Evolutionary conservation across 2,888 invertebrate genomes (phyloP).

Genomic region (Xanthia icteritia): DNA sequence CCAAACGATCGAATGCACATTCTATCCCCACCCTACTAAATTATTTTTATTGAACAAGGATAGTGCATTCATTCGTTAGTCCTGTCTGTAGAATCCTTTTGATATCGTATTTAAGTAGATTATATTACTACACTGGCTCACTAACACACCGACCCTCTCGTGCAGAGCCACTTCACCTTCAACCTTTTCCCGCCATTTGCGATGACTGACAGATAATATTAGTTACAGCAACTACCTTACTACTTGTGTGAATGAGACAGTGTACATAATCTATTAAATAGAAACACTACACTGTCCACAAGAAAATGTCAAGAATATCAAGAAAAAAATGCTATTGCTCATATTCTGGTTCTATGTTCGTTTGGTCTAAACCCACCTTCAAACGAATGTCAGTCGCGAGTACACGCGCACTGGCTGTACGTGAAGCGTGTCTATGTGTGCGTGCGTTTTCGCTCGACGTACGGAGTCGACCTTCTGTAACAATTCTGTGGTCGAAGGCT

Average conservation of each 20-base stretch:
- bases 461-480: slow-evolving; percentile 7
- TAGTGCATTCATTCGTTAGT: background rate
- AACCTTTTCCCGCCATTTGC: background rate
- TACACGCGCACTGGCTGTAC: background rate
- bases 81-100: background rate
- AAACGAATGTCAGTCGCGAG: background rate
- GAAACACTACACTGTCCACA: background rate
- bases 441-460: background rate
- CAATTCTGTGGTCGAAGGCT: background rate
- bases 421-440: background rate
- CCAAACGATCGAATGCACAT: background rate
- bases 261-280: background rate
- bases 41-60: background rate
- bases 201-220: background rate
- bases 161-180: background rate
- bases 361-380: background rate
- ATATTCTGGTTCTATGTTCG: background rate
- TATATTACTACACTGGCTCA: background rate
- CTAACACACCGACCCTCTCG: no score
- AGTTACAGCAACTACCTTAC: background rate
- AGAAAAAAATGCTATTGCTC: background rate
- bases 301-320: no score
- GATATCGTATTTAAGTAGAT: background rate
- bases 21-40: background rate
- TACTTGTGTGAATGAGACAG: background rate